Base-by-base conservation (phyloP, 1,140 invertebrate species). In the Drosophila sproati region DNA sequence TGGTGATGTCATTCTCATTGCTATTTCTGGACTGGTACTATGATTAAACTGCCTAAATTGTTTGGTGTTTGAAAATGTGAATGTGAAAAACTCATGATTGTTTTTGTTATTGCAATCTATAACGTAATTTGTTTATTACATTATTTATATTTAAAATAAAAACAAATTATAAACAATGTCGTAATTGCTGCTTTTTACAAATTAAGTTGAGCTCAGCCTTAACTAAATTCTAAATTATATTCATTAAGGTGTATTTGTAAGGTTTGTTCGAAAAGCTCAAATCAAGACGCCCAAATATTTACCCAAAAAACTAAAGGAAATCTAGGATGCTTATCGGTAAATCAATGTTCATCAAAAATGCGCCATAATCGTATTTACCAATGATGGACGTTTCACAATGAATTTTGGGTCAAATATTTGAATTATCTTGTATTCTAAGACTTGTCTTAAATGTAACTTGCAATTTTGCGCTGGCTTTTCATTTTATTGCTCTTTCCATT, bases 11-110 rank as follows among this genome's bases (percentile, higher is more conserved):
- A 35, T 98, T 99, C 92, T 97, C 98, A 2, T 93, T 99, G 47
- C 93, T 99, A 12, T 99, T 99, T 93, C 94, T 99, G 43, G 98
- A 99, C 94, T 99, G 98, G 98, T 99, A 99, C 92, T 99, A 99
- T 95, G 96, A 97, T 89, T 98, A 95, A 96, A 56, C 5, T 29
- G 8, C 28, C 43, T 20, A 7, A 56, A 59, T 8, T 55, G 50
- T 34, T 41, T 39, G 10, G 51, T 69, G 56, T 68, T 29, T 48
- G 28, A 12, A 31, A 60, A 48, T 59, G 35, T 61, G 52, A 39
- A 48, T 20, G 57, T 60, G 29, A 60, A 67, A 70, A 67, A 75
- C 52, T 56, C 55, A 68, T 37, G 10, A 41, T 31, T 70, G 39
- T 62, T 62, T 76, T 74, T 78, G 75, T 78, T 70, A 56, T 59